Evolutionary conservation across 2,888 invertebrate species (phyloP).

Genomic region (Drosophila buzzatii): DNA sequence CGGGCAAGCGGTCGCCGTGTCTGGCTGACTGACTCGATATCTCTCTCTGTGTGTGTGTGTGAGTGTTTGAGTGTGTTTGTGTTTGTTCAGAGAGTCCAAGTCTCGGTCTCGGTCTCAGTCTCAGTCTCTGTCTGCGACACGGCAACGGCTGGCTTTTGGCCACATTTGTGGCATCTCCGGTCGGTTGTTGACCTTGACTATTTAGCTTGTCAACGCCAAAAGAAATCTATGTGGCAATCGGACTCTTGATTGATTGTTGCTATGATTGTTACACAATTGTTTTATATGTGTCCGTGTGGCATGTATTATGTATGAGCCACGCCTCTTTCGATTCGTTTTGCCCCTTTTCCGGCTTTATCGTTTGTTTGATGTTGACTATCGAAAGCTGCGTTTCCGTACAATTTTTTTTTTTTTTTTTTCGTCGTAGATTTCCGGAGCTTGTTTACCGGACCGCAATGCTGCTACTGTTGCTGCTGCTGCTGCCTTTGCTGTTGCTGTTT

Average conservation of each 20-base stretch:
- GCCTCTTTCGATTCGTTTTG: background rate
- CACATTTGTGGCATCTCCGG: conserved; percentile 56
- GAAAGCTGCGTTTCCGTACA: conserved; percentile 36
- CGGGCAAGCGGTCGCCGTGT: conserved; percentile 7
- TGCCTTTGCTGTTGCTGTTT: conserved; percentile 6
- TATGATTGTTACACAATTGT: conserved; percentile 28
- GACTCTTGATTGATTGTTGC: conserved; percentile 47
- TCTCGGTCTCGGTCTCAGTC: conserved; percentile 12
- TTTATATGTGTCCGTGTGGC: conserved; percentile 24
- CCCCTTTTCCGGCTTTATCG: conserved; percentile 17
- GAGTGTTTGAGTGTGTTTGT: background rate
- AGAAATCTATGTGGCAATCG: conserved; percentile 1
- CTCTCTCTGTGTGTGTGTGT: background rate
- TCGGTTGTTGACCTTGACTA: conserved; percentile 61
- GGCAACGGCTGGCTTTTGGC: conserved; percentile 38
- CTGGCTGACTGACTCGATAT: conserved; percentile 20
- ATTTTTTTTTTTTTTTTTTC: background rate
- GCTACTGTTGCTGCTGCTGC: background rate
- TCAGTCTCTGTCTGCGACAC: conserved; percentile 42
- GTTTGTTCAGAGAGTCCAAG: conserved; percentile 26
- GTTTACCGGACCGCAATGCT: conserved; percentile 27
- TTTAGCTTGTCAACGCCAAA: conserved; percentile 39
- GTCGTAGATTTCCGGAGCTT: conserved; percentile 48
- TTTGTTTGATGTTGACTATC: conserved; percentile 40
- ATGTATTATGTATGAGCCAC: conserved; percentile 33